These are phyloP conservation scores for Macrochelys suwanniensis DNA, from an alignment of 2,797 vertebrate species.

Conservation along the genomic window DNA sequence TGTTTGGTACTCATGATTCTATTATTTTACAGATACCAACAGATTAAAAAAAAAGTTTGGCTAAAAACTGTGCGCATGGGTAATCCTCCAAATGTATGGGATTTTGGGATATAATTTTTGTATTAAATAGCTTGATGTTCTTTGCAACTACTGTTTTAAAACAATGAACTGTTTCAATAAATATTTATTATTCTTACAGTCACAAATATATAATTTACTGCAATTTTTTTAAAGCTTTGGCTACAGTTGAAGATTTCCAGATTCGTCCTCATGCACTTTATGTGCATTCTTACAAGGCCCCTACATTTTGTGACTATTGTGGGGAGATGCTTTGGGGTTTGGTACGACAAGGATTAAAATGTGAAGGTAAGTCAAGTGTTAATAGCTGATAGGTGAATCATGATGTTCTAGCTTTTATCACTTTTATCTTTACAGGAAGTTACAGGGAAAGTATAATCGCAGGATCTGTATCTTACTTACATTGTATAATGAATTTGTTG, in stretches of 20 bases:
- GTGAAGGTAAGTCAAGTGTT: slow-evolving; percentile 88
- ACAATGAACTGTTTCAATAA: slow-evolving; percentile 13
- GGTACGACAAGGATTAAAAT: slow-evolving; percentile 97
- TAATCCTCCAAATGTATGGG: background rate
- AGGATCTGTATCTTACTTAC: background rate
- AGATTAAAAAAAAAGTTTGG: background rate
- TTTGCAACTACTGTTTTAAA: background rate
- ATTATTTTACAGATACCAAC: background rate
- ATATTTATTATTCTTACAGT: slow-evolving; percentile 44
- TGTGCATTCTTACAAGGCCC: slow-evolving; percentile 98
- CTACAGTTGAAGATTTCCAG: slow-evolving; percentile 98
- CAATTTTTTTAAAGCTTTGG: slow-evolving; percentile 88
- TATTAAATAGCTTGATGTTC: background rate
- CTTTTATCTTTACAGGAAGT: background rate
- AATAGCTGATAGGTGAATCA: background rate
- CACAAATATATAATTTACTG: slow-evolving; percentile 47
- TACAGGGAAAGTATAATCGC: background rate
- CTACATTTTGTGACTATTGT: slow-evolving; percentile 98
- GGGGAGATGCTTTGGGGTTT: slow-evolving; percentile 99
- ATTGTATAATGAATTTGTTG: background rate
- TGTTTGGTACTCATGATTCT: background rate
- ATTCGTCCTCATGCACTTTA: slow-evolving; percentile 97
- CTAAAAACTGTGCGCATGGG: background rate
- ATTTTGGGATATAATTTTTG: background rate
- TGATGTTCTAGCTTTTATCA: background rate